Evolutionary conservation across 2,113 vertebrate species (phyloP), one percentile per base, ranked within the genome.

Genomic region (Xenopus laevis): DNA sequence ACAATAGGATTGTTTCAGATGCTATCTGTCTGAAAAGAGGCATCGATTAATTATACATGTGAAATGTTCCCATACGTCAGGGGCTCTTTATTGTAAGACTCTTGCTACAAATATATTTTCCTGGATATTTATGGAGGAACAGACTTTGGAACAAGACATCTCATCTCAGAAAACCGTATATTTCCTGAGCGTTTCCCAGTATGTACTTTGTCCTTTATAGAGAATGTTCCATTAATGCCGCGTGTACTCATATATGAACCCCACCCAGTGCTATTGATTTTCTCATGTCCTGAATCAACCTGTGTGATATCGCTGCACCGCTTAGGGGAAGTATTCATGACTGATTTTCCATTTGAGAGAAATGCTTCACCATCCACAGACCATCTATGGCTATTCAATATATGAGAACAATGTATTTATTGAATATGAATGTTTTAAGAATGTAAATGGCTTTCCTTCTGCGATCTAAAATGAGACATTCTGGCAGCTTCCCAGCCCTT

Each of bases 321-420:
- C 66, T 44, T 16, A 63, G 20, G 58, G 47, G 17, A 13, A 44
- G 13, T 46, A 59, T 59, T 62, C 52, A 63, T 55, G 50, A 21
- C 30, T 27, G 46, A 62, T 13, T 74, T 68, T 30, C 23, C 23
- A 52, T 74, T 44, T 33, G 65, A 74, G 47, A 68, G 60, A 52
- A 59, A 52, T 20, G 53, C 18, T 27, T 60, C 47, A 53, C 65
- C 62, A 69, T 68, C 61, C 67, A 18, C 63, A 79, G 79, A 60
- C 23, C 82, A 81, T 82, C 84, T 84, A 81, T 82, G 82, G 81
- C 79, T 81, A 83, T 79, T 72, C 80, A 60, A 46, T 71, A 82
- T 83, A 86, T 83, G 81, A 80, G 81, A 85, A 85, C 65, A 79
- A 79, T 0, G 57, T 84, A 81, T 83, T 87, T 86, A 82, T 77